Conservation (phyloP, 1,140 invertebrate species). For the Sitobion miscanthi region DNA sequence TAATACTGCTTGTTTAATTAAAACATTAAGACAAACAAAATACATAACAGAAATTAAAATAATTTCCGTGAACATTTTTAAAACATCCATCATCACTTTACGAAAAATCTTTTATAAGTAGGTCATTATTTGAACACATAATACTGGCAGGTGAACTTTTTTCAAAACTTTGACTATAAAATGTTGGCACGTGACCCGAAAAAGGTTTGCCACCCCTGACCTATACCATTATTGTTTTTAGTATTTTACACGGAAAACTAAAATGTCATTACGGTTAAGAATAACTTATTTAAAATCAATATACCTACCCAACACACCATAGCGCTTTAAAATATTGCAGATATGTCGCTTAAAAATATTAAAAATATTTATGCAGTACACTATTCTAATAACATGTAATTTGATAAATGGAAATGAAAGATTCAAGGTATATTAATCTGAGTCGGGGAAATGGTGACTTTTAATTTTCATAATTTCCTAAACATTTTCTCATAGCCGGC, state of each 20-base stretch:
- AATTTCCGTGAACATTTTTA: too few species aligned
- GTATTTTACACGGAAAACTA: neutral
- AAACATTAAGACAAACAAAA: too few species aligned
- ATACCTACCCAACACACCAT: neutral
- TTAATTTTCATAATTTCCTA: neutral
- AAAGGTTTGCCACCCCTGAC: too few species aligned
- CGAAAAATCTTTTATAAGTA: too few species aligned
- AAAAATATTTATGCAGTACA: neutral
- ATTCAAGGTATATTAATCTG: neutral
- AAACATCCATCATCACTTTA: too few species aligned
- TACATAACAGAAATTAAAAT: too few species aligned
- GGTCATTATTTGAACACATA: too few species aligned
- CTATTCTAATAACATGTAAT: neutral
- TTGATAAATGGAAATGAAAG: neutral
- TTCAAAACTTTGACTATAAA: too few species aligned
- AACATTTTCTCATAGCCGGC: neutral
- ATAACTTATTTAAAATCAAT: neutral
- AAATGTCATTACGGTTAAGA: neutral
- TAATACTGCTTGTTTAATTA: too few species aligned
- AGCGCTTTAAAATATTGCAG: neutral
- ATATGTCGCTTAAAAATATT: neutral
- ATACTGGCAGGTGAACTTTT: too few species aligned
- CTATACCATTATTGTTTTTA: neutral
- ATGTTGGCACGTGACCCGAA: too few species aligned
- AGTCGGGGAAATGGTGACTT: neutral